Conservation (phyloP, 2,797 vertebrate genomes). For the Prionace glauca region DNA sequence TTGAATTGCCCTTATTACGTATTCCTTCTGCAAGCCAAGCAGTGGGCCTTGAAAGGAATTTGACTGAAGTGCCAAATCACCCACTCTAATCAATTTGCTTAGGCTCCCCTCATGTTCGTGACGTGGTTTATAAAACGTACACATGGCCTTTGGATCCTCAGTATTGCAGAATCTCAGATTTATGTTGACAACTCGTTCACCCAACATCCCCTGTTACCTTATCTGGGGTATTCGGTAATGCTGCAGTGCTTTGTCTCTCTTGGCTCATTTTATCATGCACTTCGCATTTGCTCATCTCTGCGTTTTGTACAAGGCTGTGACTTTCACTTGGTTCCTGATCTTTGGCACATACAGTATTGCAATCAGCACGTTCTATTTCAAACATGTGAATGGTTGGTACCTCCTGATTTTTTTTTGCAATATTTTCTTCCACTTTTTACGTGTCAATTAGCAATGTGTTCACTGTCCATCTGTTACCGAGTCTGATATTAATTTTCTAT, state of each 20-base stretch:
- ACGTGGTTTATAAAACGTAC: neutral
- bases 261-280: neutral
- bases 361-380: neutral
- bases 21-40: neutral
- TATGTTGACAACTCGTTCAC: neutral
- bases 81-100: neutral
- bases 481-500: neutral
- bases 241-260: neutral
- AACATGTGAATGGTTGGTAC: neutral
- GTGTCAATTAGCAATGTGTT: neutral
- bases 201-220: neutral
- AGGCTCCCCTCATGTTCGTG: neutral
- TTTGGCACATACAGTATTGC: neutral
- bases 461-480: too few relatives aligned
- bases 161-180: neutral
- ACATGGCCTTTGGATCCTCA: neutral
- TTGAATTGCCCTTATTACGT: neutral
- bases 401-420: neutral
- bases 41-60: neutral
- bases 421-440: neutral
- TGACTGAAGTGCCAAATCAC: neutral
- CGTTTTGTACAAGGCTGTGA: constrained; percentile 13
- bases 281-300: neutral
- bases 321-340: neutral
- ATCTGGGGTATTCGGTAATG: neutral